These are phyloP conservation scores for Eupithecia insigniata DNA, from an alignment of 2,888 invertebrate species.

Conservation along the genomic window DNA sequence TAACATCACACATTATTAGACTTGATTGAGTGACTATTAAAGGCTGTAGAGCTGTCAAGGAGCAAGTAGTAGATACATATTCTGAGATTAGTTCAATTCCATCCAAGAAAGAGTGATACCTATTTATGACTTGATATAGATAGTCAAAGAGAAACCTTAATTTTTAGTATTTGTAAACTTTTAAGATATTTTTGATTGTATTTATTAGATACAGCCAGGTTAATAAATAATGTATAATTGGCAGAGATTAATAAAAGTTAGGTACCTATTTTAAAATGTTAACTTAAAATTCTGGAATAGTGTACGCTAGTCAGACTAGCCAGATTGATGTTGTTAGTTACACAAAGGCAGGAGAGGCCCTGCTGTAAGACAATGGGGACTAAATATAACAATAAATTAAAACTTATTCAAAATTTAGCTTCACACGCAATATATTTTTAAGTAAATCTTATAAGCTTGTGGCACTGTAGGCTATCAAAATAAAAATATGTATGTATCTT, in stretches of 20 bases:
- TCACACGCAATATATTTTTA: neutral
- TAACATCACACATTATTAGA: slow-evolving; percentile 18
- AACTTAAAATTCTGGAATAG: neutral
- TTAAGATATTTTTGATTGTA: slow-evolving; percentile 10
- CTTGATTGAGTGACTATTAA: neutral
- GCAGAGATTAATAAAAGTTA: slow-evolving; percentile 5
- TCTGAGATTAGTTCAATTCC: slow-evolving; percentile 21
- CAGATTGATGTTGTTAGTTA: neutral
- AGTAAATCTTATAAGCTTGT: neutral
- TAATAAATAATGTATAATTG: neutral
- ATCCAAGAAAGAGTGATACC: slow-evolving; percentile 27
- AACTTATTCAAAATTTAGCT: neutral
- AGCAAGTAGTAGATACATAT: slow-evolving; percentile 3
- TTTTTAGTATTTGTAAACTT: slow-evolving; percentile 9
- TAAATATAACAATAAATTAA: neutral
- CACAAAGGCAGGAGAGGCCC: neutral
- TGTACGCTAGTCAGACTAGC: neutral
- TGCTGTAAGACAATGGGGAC: neutral
- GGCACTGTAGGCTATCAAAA: neutral
- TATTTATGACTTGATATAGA: slow-evolving; percentile 17
- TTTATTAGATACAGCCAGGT: neutral
- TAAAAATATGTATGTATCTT: slow-evolving; percentile 9
- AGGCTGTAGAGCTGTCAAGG: neutral
- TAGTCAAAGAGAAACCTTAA: neutral
- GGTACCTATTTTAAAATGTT: neutral